A percentile compares a stretch with the other conserved stretches of the same genome.
Evolutionary conservation across 2,113 vertebrate genomes (phyloP).

Genomic region (Papio anubis): DNA sequence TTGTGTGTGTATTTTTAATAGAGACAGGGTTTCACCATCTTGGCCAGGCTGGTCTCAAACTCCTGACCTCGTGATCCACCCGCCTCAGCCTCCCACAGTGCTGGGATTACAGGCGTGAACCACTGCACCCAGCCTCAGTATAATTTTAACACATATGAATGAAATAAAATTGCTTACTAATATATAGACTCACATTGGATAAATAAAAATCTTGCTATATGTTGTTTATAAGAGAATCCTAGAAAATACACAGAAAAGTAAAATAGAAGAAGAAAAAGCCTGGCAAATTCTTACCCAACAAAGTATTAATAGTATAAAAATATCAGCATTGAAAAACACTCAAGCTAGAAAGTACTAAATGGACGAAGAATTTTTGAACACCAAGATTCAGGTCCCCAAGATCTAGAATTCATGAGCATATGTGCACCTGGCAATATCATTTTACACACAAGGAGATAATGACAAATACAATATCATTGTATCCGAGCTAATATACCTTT

Average conservation of each 20-base stretch:
- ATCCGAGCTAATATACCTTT: not conserved
- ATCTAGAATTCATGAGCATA: no score
- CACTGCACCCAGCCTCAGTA: not conserved
- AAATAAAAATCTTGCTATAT: not conserved
- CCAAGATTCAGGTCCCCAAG: not conserved
- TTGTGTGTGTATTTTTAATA: no score
- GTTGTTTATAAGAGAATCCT: not conserved
- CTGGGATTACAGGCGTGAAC: no score
- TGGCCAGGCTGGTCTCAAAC: no score
- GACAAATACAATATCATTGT: not conserved
- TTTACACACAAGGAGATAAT: not conserved
- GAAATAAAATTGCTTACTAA: not conserved
- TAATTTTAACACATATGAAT: not conserved
- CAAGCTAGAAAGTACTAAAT: not conserved
- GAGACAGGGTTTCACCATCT: no score
- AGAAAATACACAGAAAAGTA: not conserved
- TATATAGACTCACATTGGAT: not conserved
- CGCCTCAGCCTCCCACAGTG: no score
- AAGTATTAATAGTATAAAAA: not conserved
- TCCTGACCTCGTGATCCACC: no score
- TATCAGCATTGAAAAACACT: not conserved
- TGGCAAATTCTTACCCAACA: not conserved
- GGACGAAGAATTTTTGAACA: not conserved
- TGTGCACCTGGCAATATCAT: not conserved
- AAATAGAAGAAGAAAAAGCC: not conserved